Conservation (phyloP, 1,140 invertebrate genomes). For the Drosophila erecta region DNA sequence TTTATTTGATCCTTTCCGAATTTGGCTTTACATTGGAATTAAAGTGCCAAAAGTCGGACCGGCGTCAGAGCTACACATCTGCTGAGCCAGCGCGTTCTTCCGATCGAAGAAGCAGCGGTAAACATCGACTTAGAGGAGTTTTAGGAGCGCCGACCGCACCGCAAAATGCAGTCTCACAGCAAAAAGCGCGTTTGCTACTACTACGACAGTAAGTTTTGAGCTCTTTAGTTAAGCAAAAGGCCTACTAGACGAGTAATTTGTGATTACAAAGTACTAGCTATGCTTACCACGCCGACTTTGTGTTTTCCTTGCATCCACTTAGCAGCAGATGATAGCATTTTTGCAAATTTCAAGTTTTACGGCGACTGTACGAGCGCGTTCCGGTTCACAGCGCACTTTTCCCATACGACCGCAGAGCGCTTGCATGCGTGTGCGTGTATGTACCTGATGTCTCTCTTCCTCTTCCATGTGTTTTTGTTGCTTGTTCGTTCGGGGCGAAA, state of each 20-base stretch:
- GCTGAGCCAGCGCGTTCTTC: background rate
- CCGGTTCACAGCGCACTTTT: constrained; percentile 58
- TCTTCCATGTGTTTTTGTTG: constrained; percentile 23
- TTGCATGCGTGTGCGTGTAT: constrained; percentile 57
- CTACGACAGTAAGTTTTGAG: constrained; percentile 96
- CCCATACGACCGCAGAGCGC: constrained; percentile 39
- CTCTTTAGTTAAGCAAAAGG: background rate
- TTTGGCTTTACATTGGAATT: no score
- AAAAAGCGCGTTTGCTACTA: constrained; percentile 99
- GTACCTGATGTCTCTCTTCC: constrained; percentile 59
- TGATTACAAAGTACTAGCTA: background rate
- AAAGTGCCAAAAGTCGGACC: no score
- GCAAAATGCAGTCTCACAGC: constrained; percentile 90
- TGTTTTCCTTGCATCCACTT: constrained; percentile 3
- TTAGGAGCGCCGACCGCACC: background rate
- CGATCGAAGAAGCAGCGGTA: background rate
- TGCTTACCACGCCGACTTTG: background rate
- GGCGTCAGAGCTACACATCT: background rate
- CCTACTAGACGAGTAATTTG: background rate
- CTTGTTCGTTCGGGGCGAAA: constrained; percentile 41
- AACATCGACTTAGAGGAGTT: background rate
- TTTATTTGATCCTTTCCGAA: no score
- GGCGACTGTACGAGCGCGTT: constrained; percentile 74
- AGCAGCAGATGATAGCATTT: constrained; percentile 18
- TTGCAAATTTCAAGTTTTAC: constrained; percentile 73